Percentiles rank a stretch among this genome's conserved stretches.
phyloP scores from a whole-genome alignment of 1,140 invertebrate species.

The Drosophila rufa region DNA sequence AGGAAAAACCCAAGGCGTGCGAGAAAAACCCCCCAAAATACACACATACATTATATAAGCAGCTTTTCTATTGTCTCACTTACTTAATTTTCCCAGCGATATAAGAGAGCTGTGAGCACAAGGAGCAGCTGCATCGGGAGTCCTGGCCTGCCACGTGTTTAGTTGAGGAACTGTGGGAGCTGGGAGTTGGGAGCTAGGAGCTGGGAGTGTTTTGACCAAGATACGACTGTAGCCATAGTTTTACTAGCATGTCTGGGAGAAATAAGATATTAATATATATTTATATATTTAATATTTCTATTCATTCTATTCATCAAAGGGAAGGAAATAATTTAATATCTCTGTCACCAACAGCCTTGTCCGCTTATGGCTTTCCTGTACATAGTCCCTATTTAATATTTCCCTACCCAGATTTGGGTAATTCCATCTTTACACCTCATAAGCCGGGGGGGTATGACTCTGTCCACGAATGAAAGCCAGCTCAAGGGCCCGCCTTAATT shows the following conservation, averaged over 20 bases:
- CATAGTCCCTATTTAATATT: background rate
- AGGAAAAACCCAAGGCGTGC: constrained; percentile 14
- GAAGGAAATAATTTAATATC: background rate
- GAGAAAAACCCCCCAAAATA: constrained; percentile 14
- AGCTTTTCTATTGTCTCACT: constrained; percentile 51
- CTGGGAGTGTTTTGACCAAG: background rate
- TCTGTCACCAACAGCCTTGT: too few relatives aligned
- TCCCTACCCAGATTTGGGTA: constrained; percentile 8
- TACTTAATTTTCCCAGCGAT: constrained; percentile 38
- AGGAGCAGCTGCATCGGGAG: constrained; percentile 26
- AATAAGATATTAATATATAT: background rate
- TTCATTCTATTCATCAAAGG: background rate
- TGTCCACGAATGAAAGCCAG: background rate
- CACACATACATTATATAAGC: constrained; percentile 37
- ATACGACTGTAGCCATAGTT: background rate
- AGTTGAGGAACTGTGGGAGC: background rate
- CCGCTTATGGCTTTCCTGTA: background rate
- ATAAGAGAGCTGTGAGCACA: background rate
- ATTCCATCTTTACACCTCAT: constrained; percentile 11
- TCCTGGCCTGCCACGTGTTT: constrained; percentile 19
- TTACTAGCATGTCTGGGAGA: background rate
- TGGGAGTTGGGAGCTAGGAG: background rate
- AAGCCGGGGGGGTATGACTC: constrained; percentile 3
- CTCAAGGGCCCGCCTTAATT: constrained; percentile 32
- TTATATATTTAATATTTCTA: background rate